Base-by-base conservation (phyloP, 2,113 vertebrate species). In the Saiga tatarica region DNA sequence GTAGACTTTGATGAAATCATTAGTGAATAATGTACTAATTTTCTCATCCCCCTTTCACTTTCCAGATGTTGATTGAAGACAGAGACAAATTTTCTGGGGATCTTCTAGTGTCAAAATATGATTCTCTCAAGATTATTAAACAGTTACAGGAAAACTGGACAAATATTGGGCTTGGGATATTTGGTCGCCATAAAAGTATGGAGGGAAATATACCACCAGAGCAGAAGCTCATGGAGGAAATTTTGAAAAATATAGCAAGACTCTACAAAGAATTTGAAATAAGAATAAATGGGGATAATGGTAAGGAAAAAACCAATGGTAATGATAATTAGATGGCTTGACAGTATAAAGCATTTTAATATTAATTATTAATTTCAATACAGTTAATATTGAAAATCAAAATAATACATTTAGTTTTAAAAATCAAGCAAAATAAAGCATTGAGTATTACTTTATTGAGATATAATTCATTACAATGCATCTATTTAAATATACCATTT, bases 261-360 rank as follows among this genome's bases (percentile, higher is more conserved):
- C 98, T 99, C 67, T 98, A 98, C 94, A 89, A 91, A 78, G 98
- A 99, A 79, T 99, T 99, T 78, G 97, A 95, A 0, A 88, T 71
- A 47, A 99, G 98, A 90, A 98, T 99, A 93, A 99, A 74, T 59
- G 99, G 99, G 60, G 99, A 99, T 42, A 99, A 98, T 78, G 99
- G 99, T 99, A 97, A 99, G 98, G 85, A 95, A 95, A 57, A 30
- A 53, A 30, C 1, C 50, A 53, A 55, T 39, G n/a, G 53, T 55
- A 16, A 74, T 52, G 26, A 62, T 91, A 57, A 76, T 4, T 42
- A 52, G 50, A 30, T 86, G 84, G 36, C 50, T 91, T 82, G 42
- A 36, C 47, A 87, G 45, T 53, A 28, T 88, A 83, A 93, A 94
- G 15, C 57, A 91, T 92, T 91, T 93, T 74, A 87, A 71, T 2